Evolutionary conservation across 2,113 vertebrate genomes (phyloP).

Genomic region (Brachyhypopomus gauderio): DNA sequence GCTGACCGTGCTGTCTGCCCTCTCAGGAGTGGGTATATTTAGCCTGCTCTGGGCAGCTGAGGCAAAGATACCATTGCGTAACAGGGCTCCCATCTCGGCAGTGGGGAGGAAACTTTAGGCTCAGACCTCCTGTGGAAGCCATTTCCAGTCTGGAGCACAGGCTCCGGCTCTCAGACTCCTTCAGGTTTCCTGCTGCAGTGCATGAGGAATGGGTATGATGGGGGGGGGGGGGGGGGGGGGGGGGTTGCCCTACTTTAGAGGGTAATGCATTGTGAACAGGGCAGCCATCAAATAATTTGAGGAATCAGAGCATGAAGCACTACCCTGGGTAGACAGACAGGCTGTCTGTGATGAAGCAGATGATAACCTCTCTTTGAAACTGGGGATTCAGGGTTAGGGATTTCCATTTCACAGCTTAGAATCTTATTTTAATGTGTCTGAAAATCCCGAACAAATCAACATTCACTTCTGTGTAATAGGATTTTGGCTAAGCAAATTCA

Average conservation of each 20-base stretch:
- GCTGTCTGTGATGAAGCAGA: background rate
- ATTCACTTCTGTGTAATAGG: background rate
- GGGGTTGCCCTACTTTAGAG: constrained; percentile 26
- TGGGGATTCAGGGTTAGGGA: background rate
- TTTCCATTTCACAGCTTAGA: background rate
- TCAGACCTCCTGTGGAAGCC: background rate
- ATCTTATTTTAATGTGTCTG: background rate
- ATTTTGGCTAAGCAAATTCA: background rate
- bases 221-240: no score
- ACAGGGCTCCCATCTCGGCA: constrained; percentile 29
- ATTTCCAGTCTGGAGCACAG: background rate
- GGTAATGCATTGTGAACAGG: constrained; percentile 18
- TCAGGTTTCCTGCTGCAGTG: constrained; percentile 9
- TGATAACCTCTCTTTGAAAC: constrained; percentile 1
- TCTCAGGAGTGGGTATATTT: constrained; percentile 45
- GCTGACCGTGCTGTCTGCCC: constrained; percentile 43
- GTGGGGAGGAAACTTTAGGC: constrained; percentile 1
- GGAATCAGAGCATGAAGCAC: constrained; percentile 48
- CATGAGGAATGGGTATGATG: constrained; percentile 19
- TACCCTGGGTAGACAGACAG: constrained; percentile 1
- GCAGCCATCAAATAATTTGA: constrained; percentile 32
- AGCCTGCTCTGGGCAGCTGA: constrained; percentile 43
- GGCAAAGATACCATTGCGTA: constrained; percentile 38
- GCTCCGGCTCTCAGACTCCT: background rate
- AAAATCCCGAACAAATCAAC: background rate